Evolutionary conservation across 2,113 vertebrate species (phyloP).

Genomic region (Procavia capensis): DNA sequence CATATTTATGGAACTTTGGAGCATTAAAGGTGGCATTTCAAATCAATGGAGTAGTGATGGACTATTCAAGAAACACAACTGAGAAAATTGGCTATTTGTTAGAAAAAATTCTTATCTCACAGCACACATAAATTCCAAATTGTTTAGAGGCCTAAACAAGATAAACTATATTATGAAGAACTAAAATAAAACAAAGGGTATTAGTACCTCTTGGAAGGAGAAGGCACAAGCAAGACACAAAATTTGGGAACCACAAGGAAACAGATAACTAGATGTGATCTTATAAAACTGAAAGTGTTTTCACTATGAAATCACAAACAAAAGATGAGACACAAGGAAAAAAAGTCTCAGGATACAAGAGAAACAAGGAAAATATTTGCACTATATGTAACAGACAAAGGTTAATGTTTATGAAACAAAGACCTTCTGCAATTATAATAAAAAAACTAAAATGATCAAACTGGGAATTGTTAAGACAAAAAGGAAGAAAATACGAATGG

Average conservation of each 20-base stretch:
- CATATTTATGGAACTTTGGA: neutral
- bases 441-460: neutral
- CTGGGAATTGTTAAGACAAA: neutral
- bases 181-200: slow-evolving; percentile 30
- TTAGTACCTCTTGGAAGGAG: neutral
- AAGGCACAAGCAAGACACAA: neutral
- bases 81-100: neutral
- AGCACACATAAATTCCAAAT: neutral
- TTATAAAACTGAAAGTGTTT: neutral
- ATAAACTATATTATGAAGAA: neutral
- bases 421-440: neutral
- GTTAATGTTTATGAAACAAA: neutral
- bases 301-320: neutral
- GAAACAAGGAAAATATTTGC: neutral
- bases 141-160: neutral
- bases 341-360: too few species aligned
- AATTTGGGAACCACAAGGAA: neutral
- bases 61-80: neutral
- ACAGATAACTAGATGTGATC: neutral
- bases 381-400: neutral
- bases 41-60: too few species aligned
- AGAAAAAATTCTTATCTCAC: neutral
- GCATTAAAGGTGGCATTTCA: neutral
- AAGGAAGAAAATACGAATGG: neutral
- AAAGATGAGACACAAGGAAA: neutral